A percentile compares a stretch with the other conserved stretches of the same genome.
These are phyloP conservation scores for Musca vetustissima DNA, from an alignment of 1,140 invertebrate genomes.

Conservation along the genomic window DNA sequence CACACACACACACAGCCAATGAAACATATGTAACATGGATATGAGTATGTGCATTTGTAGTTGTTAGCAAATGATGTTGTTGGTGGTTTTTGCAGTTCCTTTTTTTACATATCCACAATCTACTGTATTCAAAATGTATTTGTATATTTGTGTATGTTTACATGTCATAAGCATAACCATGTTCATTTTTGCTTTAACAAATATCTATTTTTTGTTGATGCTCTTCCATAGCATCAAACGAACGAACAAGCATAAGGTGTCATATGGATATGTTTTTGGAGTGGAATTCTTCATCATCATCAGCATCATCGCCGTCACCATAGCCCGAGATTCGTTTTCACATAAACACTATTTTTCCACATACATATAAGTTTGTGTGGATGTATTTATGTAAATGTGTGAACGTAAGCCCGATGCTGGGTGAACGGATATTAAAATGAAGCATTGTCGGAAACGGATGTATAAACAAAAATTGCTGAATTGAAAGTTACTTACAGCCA, in stretches of 20 bases:
- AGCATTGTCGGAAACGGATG: constrained; percentile 19
- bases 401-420: too few relatives aligned
- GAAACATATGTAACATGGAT: too few relatives aligned
- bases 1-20: too few relatives aligned
- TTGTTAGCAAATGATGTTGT: too few relatives aligned
- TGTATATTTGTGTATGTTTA: too few relatives aligned
- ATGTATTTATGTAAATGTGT: background rate
- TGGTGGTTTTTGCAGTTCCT: too few relatives aligned
- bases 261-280: background rate
- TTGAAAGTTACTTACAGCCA: constrained; percentile 15
- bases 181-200: constrained; percentile 17
- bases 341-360: background rate
- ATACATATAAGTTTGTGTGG: background rate
- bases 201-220: background rate
- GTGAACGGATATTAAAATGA: constrained; percentile 17
- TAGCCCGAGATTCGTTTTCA: background rate
- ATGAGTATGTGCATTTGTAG: too few relatives aligned
- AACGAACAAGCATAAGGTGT: constrained; percentile 1
- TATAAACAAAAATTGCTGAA: constrained; percentile 20
- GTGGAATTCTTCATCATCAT: too few relatives aligned
- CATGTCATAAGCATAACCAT: constrained; percentile 2
- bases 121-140: too few relatives aligned
- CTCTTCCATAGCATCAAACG: background rate
- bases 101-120: too few relatives aligned
- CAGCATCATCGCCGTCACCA: background rate